A percentile compares a stretch with the other conserved stretches of the same genome.
phyloP scores from a whole-genome alignment of 2,888 invertebrate genomes.

The Yponomeuta cagnagella region DNA sequence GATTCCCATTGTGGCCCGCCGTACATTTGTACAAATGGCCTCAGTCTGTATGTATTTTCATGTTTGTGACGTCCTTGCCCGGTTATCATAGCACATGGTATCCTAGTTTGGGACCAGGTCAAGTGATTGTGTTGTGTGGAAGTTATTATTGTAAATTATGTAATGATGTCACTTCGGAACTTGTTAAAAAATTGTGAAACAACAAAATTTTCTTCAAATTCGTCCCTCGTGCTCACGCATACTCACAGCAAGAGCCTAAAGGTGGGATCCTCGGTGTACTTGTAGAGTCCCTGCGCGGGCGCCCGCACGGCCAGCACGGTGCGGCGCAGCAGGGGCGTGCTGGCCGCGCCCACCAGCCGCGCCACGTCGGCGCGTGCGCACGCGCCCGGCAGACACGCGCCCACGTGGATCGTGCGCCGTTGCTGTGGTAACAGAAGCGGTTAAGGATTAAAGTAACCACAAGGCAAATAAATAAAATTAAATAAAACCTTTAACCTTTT shows the following conservation, averaged over 20 bases:
- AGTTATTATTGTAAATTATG: too few species aligned
- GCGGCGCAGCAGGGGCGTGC: conserved; percentile 68
- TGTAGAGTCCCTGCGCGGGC: conserved; percentile 79
- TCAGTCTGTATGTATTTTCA: too few species aligned
- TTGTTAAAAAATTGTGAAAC: too few species aligned
- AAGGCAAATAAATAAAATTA: background rate
- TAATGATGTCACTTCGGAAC: too few species aligned
- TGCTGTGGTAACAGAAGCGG: conserved; percentile 36
- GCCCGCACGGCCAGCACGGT: conserved; percentile 80
- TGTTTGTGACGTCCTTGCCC: too few species aligned
- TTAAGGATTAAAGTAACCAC: background rate
- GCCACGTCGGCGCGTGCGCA: conserved; percentile 80
- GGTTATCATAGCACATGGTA: too few species aligned
- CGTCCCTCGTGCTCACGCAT: background rate
- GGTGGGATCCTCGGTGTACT: conserved; percentile 80
- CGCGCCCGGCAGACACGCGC: conserved; percentile 83
- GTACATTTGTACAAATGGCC: too few species aligned
- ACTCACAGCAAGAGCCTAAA: conserved; percentile 83
- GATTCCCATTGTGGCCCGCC: too few species aligned
- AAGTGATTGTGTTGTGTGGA: too few species aligned
- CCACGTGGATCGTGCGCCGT: conserved; percentile 83
- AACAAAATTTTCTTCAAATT: background rate
- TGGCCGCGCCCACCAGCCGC: conserved; percentile 71
- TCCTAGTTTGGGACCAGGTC: too few species aligned
- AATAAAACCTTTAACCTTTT: background rate